Evolutionary conservation across 2,888 invertebrate species (phyloP).

Genomic region (Leistus spinibarbis): DNA sequence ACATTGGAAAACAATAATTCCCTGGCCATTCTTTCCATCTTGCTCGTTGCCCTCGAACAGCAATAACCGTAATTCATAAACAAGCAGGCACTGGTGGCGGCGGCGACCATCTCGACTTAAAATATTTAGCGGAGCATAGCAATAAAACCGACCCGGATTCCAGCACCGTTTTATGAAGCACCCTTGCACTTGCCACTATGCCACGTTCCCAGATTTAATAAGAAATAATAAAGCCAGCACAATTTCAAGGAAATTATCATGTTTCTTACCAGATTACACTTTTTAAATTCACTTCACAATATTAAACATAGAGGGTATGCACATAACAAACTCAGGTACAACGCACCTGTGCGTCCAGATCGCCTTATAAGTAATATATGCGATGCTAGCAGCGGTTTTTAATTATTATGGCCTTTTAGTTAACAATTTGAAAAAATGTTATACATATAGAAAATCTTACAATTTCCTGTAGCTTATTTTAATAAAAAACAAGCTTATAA

Average conservation of each 20-base stretch:
- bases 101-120: slow-evolving; percentile 34
- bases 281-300: slow-evolving; percentile 5
- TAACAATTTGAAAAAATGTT: no score
- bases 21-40: slow-evolving; percentile 43
- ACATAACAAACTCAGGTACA: no score
- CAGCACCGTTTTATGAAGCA: background rate
- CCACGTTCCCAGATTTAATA: background rate
- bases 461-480: no score
- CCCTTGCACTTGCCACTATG: background rate
- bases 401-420: no score
- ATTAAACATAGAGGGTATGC: no score
- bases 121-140: slow-evolving; percentile 31
- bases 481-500: no score
- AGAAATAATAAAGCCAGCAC: background rate
- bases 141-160: slow-evolving; percentile 18
- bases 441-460: no score
- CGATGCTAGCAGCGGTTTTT: no score
- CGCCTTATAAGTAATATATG: no score
- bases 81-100: slow-evolving; percentile 36
- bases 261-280: background rate
- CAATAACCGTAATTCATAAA: slow-evolving; percentile 53
- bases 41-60: slow-evolving; percentile 40
- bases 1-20: slow-evolving; percentile 61
- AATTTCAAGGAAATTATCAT: background rate
- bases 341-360: no score